Base-by-base conservation (phyloP, 2,113 vertebrate genomes). In the Salvelinus sp. region DNA sequence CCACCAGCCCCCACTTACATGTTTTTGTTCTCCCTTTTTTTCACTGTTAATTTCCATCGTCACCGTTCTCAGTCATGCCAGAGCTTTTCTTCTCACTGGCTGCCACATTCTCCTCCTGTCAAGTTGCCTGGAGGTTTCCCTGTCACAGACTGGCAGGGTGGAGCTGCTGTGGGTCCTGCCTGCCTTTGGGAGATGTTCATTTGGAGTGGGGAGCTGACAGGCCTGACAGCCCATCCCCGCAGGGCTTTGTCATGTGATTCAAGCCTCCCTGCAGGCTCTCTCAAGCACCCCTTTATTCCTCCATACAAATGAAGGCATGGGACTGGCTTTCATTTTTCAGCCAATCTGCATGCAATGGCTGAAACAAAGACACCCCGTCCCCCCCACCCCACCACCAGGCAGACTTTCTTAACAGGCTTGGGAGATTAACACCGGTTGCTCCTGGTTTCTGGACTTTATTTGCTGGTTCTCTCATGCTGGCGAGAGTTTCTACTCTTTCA, bases 31-130 rank as follows among this genome's bases (percentile, higher is more conserved):
- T 79, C 79, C 54, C 69, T 64, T 76, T 77, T 81, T 16, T 18
- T 72, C 23, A 6, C 87, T 87, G 87, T 93, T 94, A 93, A 95
- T 95, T 95, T 95, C 89, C 88, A 83, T 92, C 95, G 86, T 97
- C 95, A 94, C 94, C 94, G 94, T 96, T 96, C 94, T 93, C 38
- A 44, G 93, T 92, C 90, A 92, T 82, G 84, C 93, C 79, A 94
- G 90, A 89, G 93, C 94, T 79, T 93, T 95, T 95, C 94, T 95
- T 95, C 95, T 95, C 93, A 93, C 91, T 93, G 86, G 91, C 92
- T 88, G 92, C 93, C 95, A 96, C 96, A 94, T 96, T 95, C 94
- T 96, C 94, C 94, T 95, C 95, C 96, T 98, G 97, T 98, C 96
- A 97, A 92, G 95, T 93, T 92, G 96, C 95, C 94, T 93, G 93